Percentiles rank a stretch among this genome's conserved stretches.
phyloP scores from a whole-genome alignment of 92 coral and sea anemone species.

The Muricea muricata region DNA sequence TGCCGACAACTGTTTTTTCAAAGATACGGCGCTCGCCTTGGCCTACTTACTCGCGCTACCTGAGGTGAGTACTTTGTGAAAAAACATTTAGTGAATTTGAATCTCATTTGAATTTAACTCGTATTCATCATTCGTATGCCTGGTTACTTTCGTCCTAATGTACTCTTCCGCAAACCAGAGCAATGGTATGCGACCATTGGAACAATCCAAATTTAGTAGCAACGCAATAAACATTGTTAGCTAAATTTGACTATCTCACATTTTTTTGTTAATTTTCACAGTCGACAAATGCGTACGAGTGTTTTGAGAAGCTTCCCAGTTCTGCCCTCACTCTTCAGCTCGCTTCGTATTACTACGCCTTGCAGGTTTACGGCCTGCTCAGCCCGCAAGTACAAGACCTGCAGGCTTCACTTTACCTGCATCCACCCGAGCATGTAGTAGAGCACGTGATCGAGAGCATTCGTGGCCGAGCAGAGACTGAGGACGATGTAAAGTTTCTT shows the following conservation, averaged over 20 bases:
- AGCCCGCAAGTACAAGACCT: constrained; percentile 46
- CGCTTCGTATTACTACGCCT: constrained; percentile 89
- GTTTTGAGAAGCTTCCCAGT: constrained; percentile 70
- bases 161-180: too few relatives aligned
- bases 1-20: constrained; percentile 56
- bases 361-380: constrained; percentile 72
- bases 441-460: constrained; percentile 72
- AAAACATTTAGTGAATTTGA: too few relatives aligned
- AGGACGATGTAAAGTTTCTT: constrained; percentile 63
- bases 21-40: constrained; percentile 75
- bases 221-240: too few relatives aligned
- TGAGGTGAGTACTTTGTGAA: constrained; percentile 83
- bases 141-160: too few relatives aligned
- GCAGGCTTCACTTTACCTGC: constrained; percentile 77
- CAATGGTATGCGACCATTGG: too few relatives aligned
- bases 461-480: constrained; percentile 54
- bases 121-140: too few relatives aligned
- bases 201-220: too few relatives aligned
- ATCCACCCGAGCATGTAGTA: constrained; percentile 78
- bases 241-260: too few relatives aligned
- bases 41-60: constrained; percentile 86
- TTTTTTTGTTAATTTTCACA: too few relatives aligned
- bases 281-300: constrained; percentile 76
- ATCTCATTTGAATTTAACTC: too few relatives aligned
- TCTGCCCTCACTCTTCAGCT: constrained; percentile 83